These are phyloP conservation scores for Macrobrachium rosenbergii DNA, from an alignment of 1,140 invertebrate species.

Conservation along the genomic window DNA sequence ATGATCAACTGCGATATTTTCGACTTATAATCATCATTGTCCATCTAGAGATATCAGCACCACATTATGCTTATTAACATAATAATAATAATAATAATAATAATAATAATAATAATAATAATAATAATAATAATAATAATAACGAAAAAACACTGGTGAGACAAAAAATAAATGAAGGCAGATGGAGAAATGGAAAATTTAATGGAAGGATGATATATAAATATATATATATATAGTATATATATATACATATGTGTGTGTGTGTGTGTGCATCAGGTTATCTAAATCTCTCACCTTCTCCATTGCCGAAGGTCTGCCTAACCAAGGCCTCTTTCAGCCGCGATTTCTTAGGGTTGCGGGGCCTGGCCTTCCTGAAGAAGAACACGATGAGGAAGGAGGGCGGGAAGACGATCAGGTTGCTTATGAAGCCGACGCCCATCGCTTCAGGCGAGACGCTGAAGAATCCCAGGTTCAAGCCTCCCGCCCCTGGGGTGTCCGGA, in stretches of 20 bases:
- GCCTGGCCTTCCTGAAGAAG: conserved; percentile 68
- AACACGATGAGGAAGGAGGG: conserved; percentile 73
- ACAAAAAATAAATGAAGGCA: not conserved
- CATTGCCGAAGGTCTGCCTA: conserved; percentile 1
- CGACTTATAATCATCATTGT: no score
- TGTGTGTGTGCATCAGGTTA: not conserved
- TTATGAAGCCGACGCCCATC: conserved; percentile 70
- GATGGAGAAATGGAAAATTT: not conserved
- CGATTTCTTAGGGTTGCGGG: conserved; percentile 58
- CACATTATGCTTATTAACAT: no score
- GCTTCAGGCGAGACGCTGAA: conserved; percentile 53
- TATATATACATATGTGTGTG: not conserved
- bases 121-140: not conserved
- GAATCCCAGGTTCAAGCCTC: conserved; percentile 49
- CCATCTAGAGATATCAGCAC: no score
- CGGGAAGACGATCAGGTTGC: conserved; percentile 73
- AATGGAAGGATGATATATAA: no score
- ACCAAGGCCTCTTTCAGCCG: conserved; percentile 63
- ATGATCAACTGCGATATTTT: no score
- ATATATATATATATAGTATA: no score
- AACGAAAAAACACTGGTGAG: not conserved
- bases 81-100: no score
- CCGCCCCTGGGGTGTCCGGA: conserved; percentile 17
- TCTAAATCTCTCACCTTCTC: not conserved
- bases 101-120: not conserved